These are phyloP conservation scores for Andricus curvator DNA, from an alignment of 2,888 invertebrate species.

Conservation along the genomic window DNA sequence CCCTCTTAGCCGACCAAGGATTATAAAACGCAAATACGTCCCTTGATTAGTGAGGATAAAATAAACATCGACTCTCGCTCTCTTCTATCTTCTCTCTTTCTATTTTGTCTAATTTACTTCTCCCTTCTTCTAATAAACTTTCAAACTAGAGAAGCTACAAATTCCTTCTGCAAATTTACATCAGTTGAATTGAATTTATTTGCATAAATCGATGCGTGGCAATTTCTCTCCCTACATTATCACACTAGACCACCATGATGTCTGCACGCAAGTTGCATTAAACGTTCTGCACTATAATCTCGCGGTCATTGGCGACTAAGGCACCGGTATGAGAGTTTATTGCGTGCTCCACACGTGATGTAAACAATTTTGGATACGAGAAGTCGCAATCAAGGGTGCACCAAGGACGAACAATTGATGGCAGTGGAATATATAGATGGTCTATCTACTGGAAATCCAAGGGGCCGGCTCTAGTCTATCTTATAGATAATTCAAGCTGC, in stretches of 20 bases:
- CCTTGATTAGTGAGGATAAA: slow-evolving; percentile 77
- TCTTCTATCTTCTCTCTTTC: slow-evolving; percentile 21
- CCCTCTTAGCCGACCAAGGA: slow-evolving; percentile 75
- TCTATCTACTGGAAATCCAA: slow-evolving; percentile 59
- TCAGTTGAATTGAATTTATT: neutral
- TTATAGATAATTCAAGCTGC: slow-evolving; percentile 76
- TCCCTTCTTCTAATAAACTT: neutral
- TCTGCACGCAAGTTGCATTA: slow-evolving; percentile 25
- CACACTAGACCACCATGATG: neutral
- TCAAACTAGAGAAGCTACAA: neutral
- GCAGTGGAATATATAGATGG: slow-evolving; percentile 64
- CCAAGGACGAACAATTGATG: slow-evolving; percentile 72
- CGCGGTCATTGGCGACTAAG: neutral
- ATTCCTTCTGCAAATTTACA: neutral
- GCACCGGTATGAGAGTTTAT: neutral
- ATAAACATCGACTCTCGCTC: slow-evolving; percentile 71
- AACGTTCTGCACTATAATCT: slow-evolving; percentile 15
- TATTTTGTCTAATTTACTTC: slow-evolving; percentile 50
- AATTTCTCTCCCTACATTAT: neutral
- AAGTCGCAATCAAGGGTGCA: slow-evolving; percentile 47
- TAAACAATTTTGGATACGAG: slow-evolving; percentile 44
- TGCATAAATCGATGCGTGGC: neutral
- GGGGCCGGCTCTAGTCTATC: slow-evolving; percentile 65
- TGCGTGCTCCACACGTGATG: neutral
- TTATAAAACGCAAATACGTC: slow-evolving; percentile 78